Percentiles rank a stretch among this genome's conserved stretches.
Conservation (phyloP, 2,113 vertebrate genomes). For the Pseudolaguvia tuberculata region DNA sequence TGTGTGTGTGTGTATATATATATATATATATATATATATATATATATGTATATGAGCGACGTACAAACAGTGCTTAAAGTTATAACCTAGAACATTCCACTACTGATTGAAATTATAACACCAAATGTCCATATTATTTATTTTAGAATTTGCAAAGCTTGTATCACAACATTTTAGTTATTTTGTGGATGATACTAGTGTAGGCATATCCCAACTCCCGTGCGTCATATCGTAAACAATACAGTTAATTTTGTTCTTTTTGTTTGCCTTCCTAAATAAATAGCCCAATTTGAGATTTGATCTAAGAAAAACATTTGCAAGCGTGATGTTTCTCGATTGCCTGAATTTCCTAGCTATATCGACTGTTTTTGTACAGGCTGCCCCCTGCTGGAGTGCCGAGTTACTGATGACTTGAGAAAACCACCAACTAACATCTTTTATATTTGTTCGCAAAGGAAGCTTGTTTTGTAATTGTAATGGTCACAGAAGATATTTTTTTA, state of each 20-base stretch:
- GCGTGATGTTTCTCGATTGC: background rate
- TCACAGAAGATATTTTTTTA: background rate
- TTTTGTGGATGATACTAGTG: background rate
- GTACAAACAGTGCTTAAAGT: too few relatives aligned
- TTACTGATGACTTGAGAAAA: background rate
- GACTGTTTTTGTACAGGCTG: constrained; percentile 13
- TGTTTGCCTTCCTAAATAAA: background rate
- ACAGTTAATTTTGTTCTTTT: background rate
- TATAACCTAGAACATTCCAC: too few relatives aligned
- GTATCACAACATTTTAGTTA: background rate
- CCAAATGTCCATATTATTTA: background rate
- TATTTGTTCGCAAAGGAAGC: background rate
- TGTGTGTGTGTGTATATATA: too few relatives aligned
- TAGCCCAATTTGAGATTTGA: background rate
- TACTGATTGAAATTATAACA: background rate
- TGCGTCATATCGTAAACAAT: background rate
- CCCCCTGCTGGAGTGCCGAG: constrained; percentile 21
- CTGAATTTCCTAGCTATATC: background rate
- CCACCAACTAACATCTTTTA: background rate
- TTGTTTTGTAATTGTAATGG: background rate
- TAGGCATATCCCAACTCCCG: background rate
- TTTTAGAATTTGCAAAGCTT: background rate
- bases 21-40: too few relatives aligned
- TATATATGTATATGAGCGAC: too few relatives aligned
- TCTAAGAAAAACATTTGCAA: background rate